Evolutionary conservation across 2,888 invertebrate species (phyloP).

Genomic region (Litoditis marina): DNA sequence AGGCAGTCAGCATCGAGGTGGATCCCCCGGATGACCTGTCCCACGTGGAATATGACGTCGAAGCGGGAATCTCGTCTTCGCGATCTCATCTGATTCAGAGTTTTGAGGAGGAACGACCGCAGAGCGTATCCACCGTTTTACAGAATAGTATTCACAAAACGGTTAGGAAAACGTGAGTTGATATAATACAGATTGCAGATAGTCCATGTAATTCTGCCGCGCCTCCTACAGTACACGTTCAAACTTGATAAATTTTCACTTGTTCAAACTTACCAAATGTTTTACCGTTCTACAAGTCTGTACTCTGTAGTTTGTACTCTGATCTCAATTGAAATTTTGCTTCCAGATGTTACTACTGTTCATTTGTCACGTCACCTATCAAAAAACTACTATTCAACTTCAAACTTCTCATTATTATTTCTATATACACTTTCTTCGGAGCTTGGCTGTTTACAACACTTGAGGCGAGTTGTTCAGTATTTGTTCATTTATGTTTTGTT

Average conservation of each 20-base stretch:
- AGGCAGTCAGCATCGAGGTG: slow-evolving; percentile 13
- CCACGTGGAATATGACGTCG: slow-evolving; percentile 14
- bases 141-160: slow-evolving; percentile 30
- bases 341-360: slow-evolving; percentile 32
- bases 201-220: no score
- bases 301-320: no score
- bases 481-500: no score
- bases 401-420: slow-evolving; percentile 45
- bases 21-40: slow-evolving; percentile 15
- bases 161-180: slow-evolving; percentile 28
- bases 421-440: slow-evolving; percentile 53
- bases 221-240: no score
- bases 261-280: not conserved
- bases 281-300: no score
- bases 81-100: slow-evolving; percentile 34
- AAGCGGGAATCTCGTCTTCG: slow-evolving; percentile 16
- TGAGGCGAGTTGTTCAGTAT: slow-evolving; percentile 38
- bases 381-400: slow-evolving; percentile 24
- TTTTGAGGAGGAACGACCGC: slow-evolving; percentile 35
- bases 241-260: no score
- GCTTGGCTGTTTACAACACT: slow-evolving; percentile 56
- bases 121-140: slow-evolving; percentile 24
- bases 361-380: slow-evolving; percentile 23
- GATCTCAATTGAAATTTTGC: no score
- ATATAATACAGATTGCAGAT: no score